These are phyloP conservation scores for Hyaena hyaena DNA, from an alignment of 2,113 vertebrate genomes.

Conservation along the genomic window DNA sequence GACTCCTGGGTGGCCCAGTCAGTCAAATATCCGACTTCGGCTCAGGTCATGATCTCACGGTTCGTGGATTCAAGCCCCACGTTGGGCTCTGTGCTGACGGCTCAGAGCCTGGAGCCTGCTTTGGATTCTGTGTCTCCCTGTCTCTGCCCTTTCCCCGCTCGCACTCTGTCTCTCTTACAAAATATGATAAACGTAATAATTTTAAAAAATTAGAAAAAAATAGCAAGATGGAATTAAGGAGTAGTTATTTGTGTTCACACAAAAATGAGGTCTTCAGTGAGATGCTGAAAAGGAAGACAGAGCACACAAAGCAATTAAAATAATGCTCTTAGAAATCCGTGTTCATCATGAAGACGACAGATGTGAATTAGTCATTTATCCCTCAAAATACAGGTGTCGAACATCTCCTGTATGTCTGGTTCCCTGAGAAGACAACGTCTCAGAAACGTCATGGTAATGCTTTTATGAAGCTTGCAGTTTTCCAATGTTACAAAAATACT, in stretches of 20 bases:
- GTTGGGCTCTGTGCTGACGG: too few relatives aligned
- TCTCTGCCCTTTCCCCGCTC: too few relatives aligned
- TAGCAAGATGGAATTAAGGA: not conserved
- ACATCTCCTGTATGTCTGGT: not conserved
- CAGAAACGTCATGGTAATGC: not conserved
- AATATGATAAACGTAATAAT: too few relatives aligned
- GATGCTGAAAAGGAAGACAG: not conserved
- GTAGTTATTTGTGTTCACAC: not conserved
- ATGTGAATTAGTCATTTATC: not conserved
- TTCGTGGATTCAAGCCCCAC: too few relatives aligned
- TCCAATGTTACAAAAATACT: slow-evolving; percentile 10
- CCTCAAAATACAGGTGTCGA: not conserved
- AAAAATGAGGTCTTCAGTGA: not conserved
- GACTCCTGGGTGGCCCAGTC: too few relatives aligned
- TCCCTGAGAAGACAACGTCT: not conserved
- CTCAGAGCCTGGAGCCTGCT: too few relatives aligned
- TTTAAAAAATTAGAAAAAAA: not conserved
- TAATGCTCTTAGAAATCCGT: not conserved
- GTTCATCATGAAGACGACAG: not conserved
- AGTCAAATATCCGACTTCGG: too few relatives aligned
- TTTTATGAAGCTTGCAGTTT: not conserved
- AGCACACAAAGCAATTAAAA: not conserved
- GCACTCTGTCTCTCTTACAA: too few relatives aligned
- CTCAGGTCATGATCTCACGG: too few relatives aligned
- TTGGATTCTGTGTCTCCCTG: too few relatives aligned